Conservation (phyloP, 2,113 vertebrate species). For the Suncus etruscus region DNA sequence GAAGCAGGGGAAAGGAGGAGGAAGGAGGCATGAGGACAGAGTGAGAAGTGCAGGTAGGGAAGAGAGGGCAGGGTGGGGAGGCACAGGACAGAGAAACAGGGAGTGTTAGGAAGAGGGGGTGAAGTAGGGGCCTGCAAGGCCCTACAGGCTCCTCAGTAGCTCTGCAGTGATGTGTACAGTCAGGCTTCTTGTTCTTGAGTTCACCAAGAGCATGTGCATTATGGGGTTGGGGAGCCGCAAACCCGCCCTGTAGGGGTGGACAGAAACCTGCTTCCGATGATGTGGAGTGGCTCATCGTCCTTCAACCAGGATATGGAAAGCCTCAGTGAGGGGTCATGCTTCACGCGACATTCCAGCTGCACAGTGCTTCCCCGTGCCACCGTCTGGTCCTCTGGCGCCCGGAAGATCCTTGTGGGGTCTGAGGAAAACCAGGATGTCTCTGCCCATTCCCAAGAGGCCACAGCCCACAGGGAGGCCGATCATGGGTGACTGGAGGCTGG, state of each 20-base stretch:
- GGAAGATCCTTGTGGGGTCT: conserved; percentile 95
- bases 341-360: conserved; percentile 92
- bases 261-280: conserved; percentile 90
- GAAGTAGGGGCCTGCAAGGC: too few species aligned
- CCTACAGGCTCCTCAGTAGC: too few species aligned
- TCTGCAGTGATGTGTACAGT: rapidly evolving
- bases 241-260: too few species aligned
- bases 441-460: neutral
- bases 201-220: neutral
- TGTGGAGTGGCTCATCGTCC: conserved; percentile 89
- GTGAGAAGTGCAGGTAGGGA: too few species aligned
- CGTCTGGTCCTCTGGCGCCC: conserved; percentile 90
- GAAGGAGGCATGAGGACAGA: neutral
- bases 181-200: too few species aligned
- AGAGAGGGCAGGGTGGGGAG: neutral
- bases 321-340: conserved; percentile 91
- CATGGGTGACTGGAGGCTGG: neutral
- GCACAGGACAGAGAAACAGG: neutral
- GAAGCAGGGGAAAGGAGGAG: neutral
- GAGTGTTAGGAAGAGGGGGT: too few species aligned
- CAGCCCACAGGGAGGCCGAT: neutral
- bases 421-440: conserved; percentile 21
- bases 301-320: conserved; percentile 93
- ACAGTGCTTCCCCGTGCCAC: conserved; percentile 88
- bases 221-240: too few species aligned